phyloP scores from a whole-genome alignment of 2,888 invertebrate species.

The Phengaris arion region DNA sequence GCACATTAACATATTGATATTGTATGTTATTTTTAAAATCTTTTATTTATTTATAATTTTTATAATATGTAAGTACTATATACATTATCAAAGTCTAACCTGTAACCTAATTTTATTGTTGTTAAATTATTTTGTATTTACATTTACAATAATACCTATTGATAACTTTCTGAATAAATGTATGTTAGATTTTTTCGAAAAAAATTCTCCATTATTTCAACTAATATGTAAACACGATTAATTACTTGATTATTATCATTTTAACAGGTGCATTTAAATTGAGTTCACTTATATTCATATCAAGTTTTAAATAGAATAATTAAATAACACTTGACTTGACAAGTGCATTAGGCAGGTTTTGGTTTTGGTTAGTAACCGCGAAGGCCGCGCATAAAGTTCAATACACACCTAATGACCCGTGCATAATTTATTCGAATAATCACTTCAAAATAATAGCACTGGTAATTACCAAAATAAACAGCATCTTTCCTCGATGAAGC shows the following conservation, averaged over 20 bases:
- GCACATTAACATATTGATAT: background rate
- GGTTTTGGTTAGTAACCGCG: constrained; percentile 46
- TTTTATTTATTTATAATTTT: background rate
- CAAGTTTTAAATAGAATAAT: background rate
- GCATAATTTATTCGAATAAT: constrained; percentile 1
- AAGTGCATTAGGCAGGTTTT: constrained; percentile 39
- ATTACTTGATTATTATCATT: background rate
- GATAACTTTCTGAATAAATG: too few species aligned
- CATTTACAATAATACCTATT: background rate
- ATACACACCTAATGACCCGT: constrained; percentile 38
- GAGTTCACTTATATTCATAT: background rate
- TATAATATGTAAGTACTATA: background rate
- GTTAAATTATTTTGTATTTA: background rate
- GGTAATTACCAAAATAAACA: constrained; percentile 57
- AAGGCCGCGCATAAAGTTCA: constrained; percentile 47
- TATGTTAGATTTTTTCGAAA: too few species aligned
- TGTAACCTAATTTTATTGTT: background rate
- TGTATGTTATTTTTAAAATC: background rate
- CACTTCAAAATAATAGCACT: constrained; percentile 19
- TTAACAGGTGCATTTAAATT: background rate
- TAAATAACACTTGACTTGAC: background rate
- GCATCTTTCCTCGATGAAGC: constrained; percentile 59
- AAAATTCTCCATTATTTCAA: too few species aligned
- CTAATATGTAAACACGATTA: too few species aligned
- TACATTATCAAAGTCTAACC: background rate